Percentiles rank a stretch among this genome's conserved stretches.
These are phyloP conservation scores for Drosophila leonis DNA, from an alignment of 2,888 invertebrate genomes.

Conservation along the genomic window DNA sequence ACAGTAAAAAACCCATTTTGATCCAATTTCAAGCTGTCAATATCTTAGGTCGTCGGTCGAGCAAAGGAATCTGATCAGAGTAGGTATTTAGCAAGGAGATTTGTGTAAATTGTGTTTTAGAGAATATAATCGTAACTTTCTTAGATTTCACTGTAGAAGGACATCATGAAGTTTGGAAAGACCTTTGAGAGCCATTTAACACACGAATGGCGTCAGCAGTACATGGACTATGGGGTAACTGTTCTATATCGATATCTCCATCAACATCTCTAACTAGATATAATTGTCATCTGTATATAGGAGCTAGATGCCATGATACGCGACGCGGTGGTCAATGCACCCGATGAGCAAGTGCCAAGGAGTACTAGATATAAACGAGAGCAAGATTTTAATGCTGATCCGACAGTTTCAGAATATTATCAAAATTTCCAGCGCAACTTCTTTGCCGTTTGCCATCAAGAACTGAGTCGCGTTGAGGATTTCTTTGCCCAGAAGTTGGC, in stretches of 20 bases:
- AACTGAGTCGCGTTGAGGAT: constrained; percentile 96
- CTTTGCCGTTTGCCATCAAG: constrained; percentile 95
- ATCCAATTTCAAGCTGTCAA: neutral
- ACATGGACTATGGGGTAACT: constrained; percentile 91
- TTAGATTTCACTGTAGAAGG: neutral
- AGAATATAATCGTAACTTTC: neutral
- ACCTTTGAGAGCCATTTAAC: constrained; percentile 98
- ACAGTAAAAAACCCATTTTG: neutral
- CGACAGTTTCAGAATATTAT: constrained; percentile 5
- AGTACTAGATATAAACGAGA: neutral
- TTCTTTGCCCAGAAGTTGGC: constrained; percentile 98
- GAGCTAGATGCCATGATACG: constrained; percentile 96
- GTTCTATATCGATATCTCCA: no score
- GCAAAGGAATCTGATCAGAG: neutral
- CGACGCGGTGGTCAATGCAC: constrained; percentile 93
- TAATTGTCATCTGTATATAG: constrained; percentile 30
- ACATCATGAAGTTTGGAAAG: constrained; percentile 97
- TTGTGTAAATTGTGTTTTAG: constrained; percentile 1
- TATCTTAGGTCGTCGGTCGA: no score
- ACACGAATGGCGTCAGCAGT: constrained; percentile 99
- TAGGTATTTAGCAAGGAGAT: neutral
- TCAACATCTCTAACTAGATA: neutral
- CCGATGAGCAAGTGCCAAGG: constrained; percentile 77
- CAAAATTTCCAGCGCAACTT: constrained; percentile 90
- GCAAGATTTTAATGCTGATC: neutral